Conservation (phyloP, 2,113 vertebrate species). For the Martes martes region DNA sequence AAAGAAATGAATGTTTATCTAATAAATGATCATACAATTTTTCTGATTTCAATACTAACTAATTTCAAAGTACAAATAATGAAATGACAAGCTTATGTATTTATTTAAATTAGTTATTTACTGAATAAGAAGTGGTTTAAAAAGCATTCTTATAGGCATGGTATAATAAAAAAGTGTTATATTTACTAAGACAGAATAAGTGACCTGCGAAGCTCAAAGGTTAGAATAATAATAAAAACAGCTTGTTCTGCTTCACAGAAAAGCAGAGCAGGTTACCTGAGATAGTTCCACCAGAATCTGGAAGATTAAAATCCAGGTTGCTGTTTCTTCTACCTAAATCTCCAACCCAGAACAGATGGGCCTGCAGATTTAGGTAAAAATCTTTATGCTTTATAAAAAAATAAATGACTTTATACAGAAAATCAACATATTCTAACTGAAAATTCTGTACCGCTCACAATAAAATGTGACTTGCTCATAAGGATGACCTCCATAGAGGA, state of each 20-base stretch:
- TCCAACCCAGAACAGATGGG: background rate
- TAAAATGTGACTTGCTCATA: constrained; percentile 8
- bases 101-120: constrained; percentile 49
- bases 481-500: background rate
- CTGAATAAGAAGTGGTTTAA: constrained; percentile 16
- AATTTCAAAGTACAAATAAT: constrained; percentile 16
- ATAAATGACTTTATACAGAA: background rate
- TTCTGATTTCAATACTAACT: background rate
- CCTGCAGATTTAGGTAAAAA: background rate
- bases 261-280: background rate
- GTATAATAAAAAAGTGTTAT: background rate
- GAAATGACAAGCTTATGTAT: background rate
- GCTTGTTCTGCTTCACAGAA: background rate
- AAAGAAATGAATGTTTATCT: constrained; percentile 47
- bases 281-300: background rate
- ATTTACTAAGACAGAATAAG: background rate
- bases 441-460: background rate
- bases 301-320: background rate
- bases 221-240: background rate
- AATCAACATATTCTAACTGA: background rate
- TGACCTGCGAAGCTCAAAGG: background rate
- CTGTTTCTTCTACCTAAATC: background rate
- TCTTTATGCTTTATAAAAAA: background rate
- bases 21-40: background rate
- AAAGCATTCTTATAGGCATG: constrained; percentile 25